A percentile compares a stretch with the other conserved stretches of the same genome.
Evolutionary conservation across 1,140 invertebrate genomes (phyloP).

Genomic region (Pseudomyrmex dendroicus): DNA sequence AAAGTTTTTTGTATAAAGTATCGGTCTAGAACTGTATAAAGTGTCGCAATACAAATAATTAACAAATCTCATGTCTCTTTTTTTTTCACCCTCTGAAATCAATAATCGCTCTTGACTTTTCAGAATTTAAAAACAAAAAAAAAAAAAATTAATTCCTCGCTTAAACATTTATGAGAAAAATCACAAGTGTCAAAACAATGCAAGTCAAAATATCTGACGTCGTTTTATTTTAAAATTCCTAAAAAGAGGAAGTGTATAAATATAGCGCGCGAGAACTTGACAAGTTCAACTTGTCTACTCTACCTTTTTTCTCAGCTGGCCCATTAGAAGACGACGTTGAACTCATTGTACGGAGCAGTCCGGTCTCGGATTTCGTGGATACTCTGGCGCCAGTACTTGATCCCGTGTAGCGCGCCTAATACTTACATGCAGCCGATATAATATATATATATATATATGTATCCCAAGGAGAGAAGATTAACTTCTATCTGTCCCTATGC

Average conservation of each 20-base stretch:
- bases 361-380: constrained; percentile 65
- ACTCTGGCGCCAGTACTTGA: constrained; percentile 64
- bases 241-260: not conserved
- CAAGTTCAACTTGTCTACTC: constrained; percentile 2
- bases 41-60: constrained; percentile 64
- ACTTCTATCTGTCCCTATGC: not conserved
- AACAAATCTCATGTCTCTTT: constrained; percentile 15
- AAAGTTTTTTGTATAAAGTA: constrained; percentile 77
- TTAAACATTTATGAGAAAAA: not conserved
- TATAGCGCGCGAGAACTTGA: not conserved
- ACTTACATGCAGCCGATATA: constrained; percentile 35
- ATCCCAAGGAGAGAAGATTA: constrained; percentile 7
- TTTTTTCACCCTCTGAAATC: not conserved
- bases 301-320: constrained; percentile 6
- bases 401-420: constrained; percentile 32
- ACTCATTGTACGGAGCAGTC: constrained; percentile 49
- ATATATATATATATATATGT: too few species aligned
- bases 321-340: constrained; percentile 22
- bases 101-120: not conserved
- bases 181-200: not conserved
- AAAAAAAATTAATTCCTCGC: not conserved
- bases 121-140: too few species aligned
- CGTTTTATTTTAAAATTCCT: not conserved
- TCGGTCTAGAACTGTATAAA: constrained; percentile 58
- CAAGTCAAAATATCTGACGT: too few species aligned